Conservation (phyloP, 1,140 invertebrate species). For the Gerris buenoi region DNA sequence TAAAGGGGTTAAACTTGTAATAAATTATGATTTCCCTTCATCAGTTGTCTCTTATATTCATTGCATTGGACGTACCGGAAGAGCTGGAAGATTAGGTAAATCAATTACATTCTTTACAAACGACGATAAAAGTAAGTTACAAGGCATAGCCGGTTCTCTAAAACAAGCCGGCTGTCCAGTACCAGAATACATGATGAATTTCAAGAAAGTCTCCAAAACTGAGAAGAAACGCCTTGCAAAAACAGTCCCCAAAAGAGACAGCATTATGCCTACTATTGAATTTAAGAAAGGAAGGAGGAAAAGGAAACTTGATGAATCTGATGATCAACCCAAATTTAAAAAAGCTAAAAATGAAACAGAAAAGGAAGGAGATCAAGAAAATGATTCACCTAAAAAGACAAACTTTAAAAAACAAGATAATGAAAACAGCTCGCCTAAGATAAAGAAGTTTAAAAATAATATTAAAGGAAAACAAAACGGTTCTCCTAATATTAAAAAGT, state of each 20-base stretch:
- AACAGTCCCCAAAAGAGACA: neutral
- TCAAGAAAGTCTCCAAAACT: conserved; percentile 56
- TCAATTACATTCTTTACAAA: conserved; percentile 92
- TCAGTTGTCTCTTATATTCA: conserved; percentile 89
- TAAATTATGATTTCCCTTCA: conserved; percentile 95
- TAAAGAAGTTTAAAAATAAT: no score
- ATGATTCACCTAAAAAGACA: no score
- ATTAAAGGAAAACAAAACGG: no score
- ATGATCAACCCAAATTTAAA: neutral
- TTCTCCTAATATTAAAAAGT: no score
- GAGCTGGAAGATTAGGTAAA: conserved; percentile 72
- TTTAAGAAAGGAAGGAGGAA: neutral
- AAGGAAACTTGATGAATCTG: neutral
- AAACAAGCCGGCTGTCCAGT: conserved; percentile 76
- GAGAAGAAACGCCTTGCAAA: conserved; percentile 27
- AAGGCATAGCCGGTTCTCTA: conserved; percentile 74
- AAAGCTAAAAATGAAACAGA: neutral
- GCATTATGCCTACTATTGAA: neutral
- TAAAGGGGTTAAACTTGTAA: conserved; percentile 87
- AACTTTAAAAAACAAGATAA: no score
- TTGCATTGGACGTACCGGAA: conserved; percentile 76
- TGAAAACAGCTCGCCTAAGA: no score
- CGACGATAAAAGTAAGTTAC: conserved; percentile 64
- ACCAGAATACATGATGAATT: conserved; percentile 71
- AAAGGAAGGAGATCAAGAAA: no score